Evolutionary conservation across 2,888 invertebrate species (phyloP), one percentile per base, ranked within the genome.

Genomic region (Maniola hyperantus): DNA sequence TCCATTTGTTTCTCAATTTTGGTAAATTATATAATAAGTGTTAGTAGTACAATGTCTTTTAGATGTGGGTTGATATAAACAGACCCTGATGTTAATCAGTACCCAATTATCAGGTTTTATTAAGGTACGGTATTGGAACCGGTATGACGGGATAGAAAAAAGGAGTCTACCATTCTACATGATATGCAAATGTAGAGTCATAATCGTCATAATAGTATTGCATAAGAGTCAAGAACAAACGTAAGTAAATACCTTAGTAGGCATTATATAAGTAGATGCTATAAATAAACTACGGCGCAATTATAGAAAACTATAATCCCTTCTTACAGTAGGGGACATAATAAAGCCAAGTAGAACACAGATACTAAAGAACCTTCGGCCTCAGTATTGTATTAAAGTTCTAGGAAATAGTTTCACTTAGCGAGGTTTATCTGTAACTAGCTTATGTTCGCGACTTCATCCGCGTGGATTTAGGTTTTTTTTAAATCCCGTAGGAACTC

Each of bases 201-300:
- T 57, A 57, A 57, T 18, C 36, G 57, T 57, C 42, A 57, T 57
- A 57, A 57, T 18, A 57, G 20, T 42, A 42, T 57, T 57, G 42
- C 42, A 42, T 57, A 57, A 57, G 39, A 20, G 6, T 18, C 42
- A 20, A 42, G 42, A 57, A 57, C 57, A 42, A 57, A 42, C 57
- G 20, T 42, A 42, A 13, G 26, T 51, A 51, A 48, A 26, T 48
- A 51, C 13, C 11, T 51, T 20, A 42, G 6, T 20, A 57, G 20
- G 6, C 10, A 55, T 11, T 57, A 20, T 13, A 26, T 57, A 57
- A 42, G 42, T 57, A 13, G 39, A 18, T 42, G 20, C 42, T 20
- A 57, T 57, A 57, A 20, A 42, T 57, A 42, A 54, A 42, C 57
- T 2, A 42, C 39, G 20, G 42, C 20, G 57, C 42, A 42, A 15